Evolutionary conservation across 1,140 invertebrate species (phyloP).

Genomic region (Bradysia coprophila): DNA sequence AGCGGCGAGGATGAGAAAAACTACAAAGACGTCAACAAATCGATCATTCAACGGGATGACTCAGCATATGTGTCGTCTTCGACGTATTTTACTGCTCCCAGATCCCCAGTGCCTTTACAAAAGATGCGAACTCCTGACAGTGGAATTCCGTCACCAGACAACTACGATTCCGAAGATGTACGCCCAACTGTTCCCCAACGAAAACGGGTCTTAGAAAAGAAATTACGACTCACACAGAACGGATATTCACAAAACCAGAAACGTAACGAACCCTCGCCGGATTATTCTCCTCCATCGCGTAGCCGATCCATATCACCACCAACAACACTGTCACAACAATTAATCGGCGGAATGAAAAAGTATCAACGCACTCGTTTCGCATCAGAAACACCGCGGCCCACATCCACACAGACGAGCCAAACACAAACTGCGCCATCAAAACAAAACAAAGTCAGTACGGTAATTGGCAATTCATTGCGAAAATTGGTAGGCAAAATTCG

Average conservation of each 20-base stretch:
- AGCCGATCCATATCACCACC: slow-evolving; percentile 28
- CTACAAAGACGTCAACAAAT: slow-evolving; percentile 8
- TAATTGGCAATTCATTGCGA: slow-evolving; percentile 49
- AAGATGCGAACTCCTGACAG: slow-evolving; percentile 3
- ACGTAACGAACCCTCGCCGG: slow-evolving; percentile 39
- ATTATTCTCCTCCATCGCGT: slow-evolving; percentile 43
- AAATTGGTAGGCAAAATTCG: slow-evolving; percentile 59
- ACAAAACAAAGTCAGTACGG: slow-evolving; percentile 26
- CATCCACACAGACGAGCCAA: slow-evolving; percentile 8
- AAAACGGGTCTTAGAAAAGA: slow-evolving; percentile 28
- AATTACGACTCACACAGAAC: slow-evolving; percentile 8
- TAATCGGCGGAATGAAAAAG: slow-evolving; percentile 20
- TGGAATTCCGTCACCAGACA: slow-evolving; percentile 4
- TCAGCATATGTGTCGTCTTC: slow-evolving; percentile 32
- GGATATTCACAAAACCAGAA: background rate
- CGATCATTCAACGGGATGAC: slow-evolving; percentile 28
- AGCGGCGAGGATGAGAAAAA: slow-evolving; percentile 11
- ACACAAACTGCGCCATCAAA: slow-evolving; percentile 9
- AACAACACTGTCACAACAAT: slow-evolving; percentile 16
- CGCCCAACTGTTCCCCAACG: slow-evolving; percentile 36
- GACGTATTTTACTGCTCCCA: slow-evolving; percentile 10
- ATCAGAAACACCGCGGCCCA: slow-evolving; percentile 24
- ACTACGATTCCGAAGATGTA: slow-evolving; percentile 2
- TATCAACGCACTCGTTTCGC: slow-evolving; percentile 46
- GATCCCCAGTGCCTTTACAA: slow-evolving; percentile 3